A percentile compares a stretch with the other conserved stretches of the same genome.
These are phyloP conservation scores for Thereva nobilitata DNA, from an alignment of 2,888 invertebrate species.

Conservation along the genomic window DNA sequence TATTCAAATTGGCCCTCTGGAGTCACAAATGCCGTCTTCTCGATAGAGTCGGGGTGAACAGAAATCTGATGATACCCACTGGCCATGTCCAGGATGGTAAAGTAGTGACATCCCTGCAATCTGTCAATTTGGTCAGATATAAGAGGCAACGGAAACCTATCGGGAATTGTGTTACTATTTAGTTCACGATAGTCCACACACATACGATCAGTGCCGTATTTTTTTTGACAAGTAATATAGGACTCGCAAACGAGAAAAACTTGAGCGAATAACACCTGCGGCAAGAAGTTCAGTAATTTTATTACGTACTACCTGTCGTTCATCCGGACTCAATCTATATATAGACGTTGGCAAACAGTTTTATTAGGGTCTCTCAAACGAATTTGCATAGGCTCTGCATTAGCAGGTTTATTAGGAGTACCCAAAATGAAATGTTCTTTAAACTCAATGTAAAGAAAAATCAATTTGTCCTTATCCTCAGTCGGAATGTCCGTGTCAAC, in stretches of 20 bases:
- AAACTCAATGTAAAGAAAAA: too few relatives aligned
- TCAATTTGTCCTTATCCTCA: too few relatives aligned
- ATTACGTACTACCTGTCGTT: not conserved
- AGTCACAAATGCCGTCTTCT: constrained; percentile 8
- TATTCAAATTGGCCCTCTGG: constrained; percentile 46
- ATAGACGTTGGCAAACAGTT: constrained; percentile 39
- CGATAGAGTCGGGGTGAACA: not conserved
- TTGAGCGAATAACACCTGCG: constrained; percentile 44
- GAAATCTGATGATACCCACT: constrained; percentile 38
- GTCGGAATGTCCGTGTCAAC: too few relatives aligned
- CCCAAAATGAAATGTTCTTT: too few relatives aligned
- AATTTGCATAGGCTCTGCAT: not conserved
- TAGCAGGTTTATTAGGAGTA: not conserved
- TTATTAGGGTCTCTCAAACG: constrained; percentile 2
- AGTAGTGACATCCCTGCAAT: constrained; percentile 38
- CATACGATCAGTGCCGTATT: constrained; percentile 44
- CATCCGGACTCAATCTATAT: constrained; percentile 45
- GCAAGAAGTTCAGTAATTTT: constrained; percentile 40
- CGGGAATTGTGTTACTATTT: constrained; percentile 45
- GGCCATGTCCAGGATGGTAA: constrained; percentile 46
- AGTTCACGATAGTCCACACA: constrained; percentile 48
- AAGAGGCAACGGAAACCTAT: constrained; percentile 5
- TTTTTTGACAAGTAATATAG: constrained; percentile 43
- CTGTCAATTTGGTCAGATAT: constrained; percentile 5
- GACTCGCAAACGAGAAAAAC: constrained; percentile 45